phyloP scores from a whole-genome alignment of 2,113 vertebrate species.

The Hiodon tergisus region DNA sequence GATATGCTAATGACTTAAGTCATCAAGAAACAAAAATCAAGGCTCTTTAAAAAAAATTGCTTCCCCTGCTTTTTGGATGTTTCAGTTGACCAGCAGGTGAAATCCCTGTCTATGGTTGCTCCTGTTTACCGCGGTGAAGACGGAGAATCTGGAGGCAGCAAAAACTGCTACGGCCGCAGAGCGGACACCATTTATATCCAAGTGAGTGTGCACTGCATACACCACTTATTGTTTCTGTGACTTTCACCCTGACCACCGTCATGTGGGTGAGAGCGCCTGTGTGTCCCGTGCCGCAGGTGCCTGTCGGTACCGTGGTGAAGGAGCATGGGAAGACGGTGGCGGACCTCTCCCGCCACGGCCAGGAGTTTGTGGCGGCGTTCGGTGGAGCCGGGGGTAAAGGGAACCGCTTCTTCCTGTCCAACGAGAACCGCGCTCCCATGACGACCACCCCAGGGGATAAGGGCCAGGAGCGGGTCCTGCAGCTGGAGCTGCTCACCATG shows the following conservation, averaged over 20 bases:
- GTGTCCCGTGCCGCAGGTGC: conserved; percentile 66
- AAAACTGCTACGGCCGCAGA: conserved; percentile 80
- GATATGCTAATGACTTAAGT: background rate
- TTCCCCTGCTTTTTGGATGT: background rate
- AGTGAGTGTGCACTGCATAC: conserved; percentile 57
- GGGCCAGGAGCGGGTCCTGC: conserved; percentile 75
- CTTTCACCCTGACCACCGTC: background rate
- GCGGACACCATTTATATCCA: conserved; percentile 60
- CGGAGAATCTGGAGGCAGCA: conserved; percentile 70
- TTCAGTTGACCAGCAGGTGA: conserved; percentile 72
- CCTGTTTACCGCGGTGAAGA: conserved; percentile 66
- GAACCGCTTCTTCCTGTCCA: conserved; percentile 87
- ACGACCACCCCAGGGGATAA: conserved; percentile 65
- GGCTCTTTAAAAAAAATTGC: conserved; percentile 1
- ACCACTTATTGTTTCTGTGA: background rate
- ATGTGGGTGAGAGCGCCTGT: background rate
- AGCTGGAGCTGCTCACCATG: conserved; percentile 86
- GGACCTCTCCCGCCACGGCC: conserved; percentile 70
- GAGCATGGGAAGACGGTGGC: conserved; percentile 64
- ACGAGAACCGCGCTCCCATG: conserved; percentile 80
- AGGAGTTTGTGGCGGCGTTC: conserved; percentile 76
- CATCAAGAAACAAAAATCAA: background rate
- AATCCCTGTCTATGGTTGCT: conserved; percentile 72
- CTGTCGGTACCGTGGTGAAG: conserved; percentile 84
- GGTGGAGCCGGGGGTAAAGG: conserved; percentile 88